These are phyloP conservation scores for Ceryle rudis DNA, from an alignment of 2,797 vertebrate species.

Conservation along the genomic window DNA sequence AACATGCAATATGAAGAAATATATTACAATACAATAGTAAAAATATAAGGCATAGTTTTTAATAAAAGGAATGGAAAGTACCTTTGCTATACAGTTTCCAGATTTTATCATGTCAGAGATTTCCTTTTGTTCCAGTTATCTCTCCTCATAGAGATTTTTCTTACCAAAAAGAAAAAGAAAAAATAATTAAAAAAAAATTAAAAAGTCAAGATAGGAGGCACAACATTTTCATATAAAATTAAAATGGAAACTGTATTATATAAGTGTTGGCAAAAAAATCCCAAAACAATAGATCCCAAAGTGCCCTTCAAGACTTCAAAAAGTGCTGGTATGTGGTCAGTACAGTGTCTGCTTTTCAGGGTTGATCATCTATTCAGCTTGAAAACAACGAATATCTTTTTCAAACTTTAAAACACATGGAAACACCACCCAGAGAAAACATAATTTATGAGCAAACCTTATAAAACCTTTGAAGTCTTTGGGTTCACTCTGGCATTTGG, in stretches of 20 bases:
- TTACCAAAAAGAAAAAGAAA: neutral
- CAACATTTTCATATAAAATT: neutral
- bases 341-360: neutral
- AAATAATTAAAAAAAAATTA: neutral
- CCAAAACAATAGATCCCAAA: neutral
- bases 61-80: neutral
- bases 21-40: neutral
- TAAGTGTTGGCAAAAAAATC: neutral
- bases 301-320: neutral
- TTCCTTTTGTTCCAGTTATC: neutral
- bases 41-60: neutral
- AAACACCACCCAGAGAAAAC: neutral
- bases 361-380: neutral
- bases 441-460: constrained; percentile 18
- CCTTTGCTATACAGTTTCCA: neutral
- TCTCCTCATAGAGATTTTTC: neutral
- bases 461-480: neutral
- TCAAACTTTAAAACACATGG: neutral
- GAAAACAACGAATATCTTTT: neutral
- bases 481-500: neutral
- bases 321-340: neutral
- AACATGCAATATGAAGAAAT: neutral
- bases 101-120: neutral
- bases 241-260: neutral
- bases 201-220: neutral